A percentile compares a stretch with the other conserved stretches of the same genome.
phyloP scores from a whole-genome alignment of 2,797 vertebrate genomes.

The Sebastes hubbsi region DNA sequence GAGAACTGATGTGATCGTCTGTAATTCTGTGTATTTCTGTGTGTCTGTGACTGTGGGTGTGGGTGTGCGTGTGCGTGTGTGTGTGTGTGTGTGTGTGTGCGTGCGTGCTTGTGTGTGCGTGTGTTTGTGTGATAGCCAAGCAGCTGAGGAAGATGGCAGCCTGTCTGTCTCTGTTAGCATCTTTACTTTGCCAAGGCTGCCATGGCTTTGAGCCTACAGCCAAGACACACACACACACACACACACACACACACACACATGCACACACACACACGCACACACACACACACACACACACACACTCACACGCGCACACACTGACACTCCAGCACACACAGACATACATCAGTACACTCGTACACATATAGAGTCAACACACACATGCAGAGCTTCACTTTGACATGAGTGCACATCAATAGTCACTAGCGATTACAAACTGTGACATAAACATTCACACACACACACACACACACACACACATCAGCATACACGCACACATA shows the following conservation, averaged over 20 bases:
- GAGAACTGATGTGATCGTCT: conserved; percentile 33
- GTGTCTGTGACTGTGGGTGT: background rate
- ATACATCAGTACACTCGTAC: conserved; percentile 2
- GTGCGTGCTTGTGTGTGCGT: background rate
- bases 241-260: background rate
- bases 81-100: background rate
- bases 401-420: conserved; percentile 32
- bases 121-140: conserved; percentile 33
- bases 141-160: conserved; percentile 67
- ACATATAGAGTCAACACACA: conserved; percentile 23
- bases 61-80: background rate
- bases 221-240: background rate
- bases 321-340: background rate
- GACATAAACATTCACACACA: background rate
- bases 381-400: conserved; percentile 22
- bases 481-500: background rate
- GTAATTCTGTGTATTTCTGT: conserved; percentile 18
- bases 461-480: background rate
- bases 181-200: conserved; percentile 50
- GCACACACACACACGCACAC: background rate
- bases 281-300: accelerated
- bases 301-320: background rate
- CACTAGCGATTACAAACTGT: conserved; percentile 30
- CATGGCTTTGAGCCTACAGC: conserved; percentile 48
- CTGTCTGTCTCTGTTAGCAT: conserved; percentile 69